phyloP scores from a whole-genome alignment of 2,888 invertebrate genomes.

The Autographa gamma region DNA sequence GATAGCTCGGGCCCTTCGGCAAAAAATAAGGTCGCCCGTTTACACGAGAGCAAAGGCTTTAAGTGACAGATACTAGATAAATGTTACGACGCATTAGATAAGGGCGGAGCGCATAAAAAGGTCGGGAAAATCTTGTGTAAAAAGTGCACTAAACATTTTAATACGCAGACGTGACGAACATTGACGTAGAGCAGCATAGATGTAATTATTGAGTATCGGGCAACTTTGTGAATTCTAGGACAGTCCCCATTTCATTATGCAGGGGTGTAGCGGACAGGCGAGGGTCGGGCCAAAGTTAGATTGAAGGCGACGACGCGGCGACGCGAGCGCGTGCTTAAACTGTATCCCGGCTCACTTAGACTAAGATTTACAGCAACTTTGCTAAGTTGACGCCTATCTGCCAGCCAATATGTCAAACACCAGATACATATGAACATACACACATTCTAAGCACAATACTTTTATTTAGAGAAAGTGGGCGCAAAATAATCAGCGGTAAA shows the following conservation, averaged over 20 bases:
- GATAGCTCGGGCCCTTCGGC: constrained; percentile 83
- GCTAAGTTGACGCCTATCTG: constrained; percentile 57
- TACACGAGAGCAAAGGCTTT: constrained; percentile 86
- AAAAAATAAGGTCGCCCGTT: constrained; percentile 88
- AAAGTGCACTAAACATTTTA: constrained; percentile 67
- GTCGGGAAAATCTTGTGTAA: constrained; percentile 67
- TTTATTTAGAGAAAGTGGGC: neutral
- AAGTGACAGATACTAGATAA: constrained; percentile 88
- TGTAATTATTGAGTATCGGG: constrained; percentile 82
- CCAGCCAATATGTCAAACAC: constrained; percentile 56
- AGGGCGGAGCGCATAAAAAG: constrained; percentile 78
- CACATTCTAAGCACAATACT: neutral
- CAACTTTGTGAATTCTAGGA: constrained; percentile 77
- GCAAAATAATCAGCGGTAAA: neutral
- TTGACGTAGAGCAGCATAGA: constrained; percentile 65
- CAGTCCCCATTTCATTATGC: constrained; percentile 85
- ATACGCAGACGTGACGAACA: constrained; percentile 59
- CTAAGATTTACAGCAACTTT: constrained; percentile 83
- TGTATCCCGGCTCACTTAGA: constrained; percentile 80
- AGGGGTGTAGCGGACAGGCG: constrained; percentile 81
- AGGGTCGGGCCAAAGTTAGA: constrained; percentile 84
- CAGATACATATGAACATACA: constrained; percentile 47
- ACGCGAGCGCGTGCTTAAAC: constrained; percentile 85
- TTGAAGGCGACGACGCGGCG: constrained; percentile 85
- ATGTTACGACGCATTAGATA: constrained; percentile 85